phyloP scores from a whole-genome alignment of 2,888 invertebrate genomes.

The Mantis religiosa region DNA sequence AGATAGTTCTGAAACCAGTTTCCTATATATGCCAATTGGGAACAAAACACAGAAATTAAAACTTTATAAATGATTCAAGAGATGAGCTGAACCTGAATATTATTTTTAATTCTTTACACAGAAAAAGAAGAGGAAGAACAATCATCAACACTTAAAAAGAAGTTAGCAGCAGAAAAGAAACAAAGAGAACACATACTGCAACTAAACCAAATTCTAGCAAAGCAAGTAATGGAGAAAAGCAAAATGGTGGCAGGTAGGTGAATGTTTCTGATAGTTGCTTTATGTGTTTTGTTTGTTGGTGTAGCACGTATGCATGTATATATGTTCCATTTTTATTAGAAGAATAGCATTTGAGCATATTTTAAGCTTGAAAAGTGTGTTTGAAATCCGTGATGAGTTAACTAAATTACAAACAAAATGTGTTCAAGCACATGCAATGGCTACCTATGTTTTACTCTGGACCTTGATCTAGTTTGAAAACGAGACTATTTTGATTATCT shows the following conservation, averaged over 20 bases:
- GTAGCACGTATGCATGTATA: background rate
- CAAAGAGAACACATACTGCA: constrained; percentile 86
- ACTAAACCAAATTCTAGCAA: constrained; percentile 86
- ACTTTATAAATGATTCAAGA: background rate
- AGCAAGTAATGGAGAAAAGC: constrained; percentile 92
- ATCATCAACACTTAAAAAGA: constrained; percentile 58
- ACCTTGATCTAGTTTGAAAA: too few species aligned
- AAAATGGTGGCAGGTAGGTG: constrained; percentile 89
- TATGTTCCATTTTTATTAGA: background rate
- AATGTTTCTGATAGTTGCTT: background rate
- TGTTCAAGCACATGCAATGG: background rate
- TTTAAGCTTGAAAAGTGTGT: background rate
- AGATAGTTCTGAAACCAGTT: too few species aligned
- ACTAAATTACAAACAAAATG: background rate
- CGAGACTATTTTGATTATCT: too few species aligned
- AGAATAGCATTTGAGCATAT: background rate
- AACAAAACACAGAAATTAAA: background rate
- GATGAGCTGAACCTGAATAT: constrained; percentile 29
- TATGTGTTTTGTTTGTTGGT: background rate
- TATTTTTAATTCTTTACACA: background rate
- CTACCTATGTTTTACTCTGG: background rate
- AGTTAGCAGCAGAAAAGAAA: constrained; percentile 77
- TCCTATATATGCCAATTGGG: too few species aligned
- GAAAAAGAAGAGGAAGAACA: constrained; percentile 37
- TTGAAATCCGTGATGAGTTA: background rate